Conservation (phyloP, 2,888 invertebrate species). For the Cryptus armator region DNA sequence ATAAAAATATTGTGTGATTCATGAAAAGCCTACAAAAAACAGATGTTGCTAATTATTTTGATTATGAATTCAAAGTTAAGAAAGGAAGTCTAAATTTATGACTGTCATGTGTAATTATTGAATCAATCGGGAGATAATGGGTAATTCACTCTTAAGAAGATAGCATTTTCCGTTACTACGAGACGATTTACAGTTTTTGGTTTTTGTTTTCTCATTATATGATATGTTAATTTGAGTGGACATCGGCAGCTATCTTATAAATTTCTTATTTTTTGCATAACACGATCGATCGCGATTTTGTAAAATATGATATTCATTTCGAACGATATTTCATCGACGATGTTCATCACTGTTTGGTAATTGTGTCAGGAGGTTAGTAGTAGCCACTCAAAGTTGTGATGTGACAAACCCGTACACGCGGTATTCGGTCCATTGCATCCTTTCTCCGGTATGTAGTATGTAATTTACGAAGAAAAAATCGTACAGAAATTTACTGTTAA, state of each 20-base stretch:
- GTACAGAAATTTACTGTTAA: background rate
- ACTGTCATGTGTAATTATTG: too few relatives aligned
- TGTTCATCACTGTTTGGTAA: conserved; percentile 54
- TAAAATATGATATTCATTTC: background rate
- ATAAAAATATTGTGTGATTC: too few relatives aligned
- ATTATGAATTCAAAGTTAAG: too few relatives aligned
- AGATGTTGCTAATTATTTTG: background rate
- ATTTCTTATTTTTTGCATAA: conserved; percentile 10
- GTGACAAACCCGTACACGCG: conserved; percentile 51
- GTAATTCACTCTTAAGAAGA: background rate
- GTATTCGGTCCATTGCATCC: conserved; percentile 44
- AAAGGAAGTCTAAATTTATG: too few relatives aligned
- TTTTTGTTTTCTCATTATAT: background rate
- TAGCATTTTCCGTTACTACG: too few relatives aligned
- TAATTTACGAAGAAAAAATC: conserved; percentile 1
- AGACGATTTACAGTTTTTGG: too few relatives aligned
- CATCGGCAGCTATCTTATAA: background rate
- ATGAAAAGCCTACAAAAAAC: background rate
- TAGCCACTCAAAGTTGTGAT: conserved; percentile 59
- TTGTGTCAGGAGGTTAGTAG: conserved; percentile 67
- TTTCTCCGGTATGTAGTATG: conserved; percentile 15
- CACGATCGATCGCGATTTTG: background rate
- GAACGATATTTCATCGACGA: conserved; percentile 17
- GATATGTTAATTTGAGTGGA: background rate
- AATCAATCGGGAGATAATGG: background rate